These are phyloP conservation scores for Drosophila pectinifera DNA, from an alignment of 1,140 invertebrate genomes.

Conservation along the genomic window DNA sequence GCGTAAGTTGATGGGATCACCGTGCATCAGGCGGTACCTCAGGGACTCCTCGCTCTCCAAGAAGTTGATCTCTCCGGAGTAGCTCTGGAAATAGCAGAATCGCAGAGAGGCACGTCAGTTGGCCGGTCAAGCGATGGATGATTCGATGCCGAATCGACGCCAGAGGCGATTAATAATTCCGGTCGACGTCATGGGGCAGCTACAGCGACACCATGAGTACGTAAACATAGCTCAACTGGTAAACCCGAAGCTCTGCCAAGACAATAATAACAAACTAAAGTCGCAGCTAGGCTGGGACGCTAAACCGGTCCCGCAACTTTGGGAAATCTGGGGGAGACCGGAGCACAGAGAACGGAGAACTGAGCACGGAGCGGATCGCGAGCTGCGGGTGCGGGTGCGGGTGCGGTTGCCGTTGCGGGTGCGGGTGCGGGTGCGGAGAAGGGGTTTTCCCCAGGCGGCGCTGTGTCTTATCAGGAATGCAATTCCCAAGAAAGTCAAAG, in stretches of 20 bases:
- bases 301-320: conserved; percentile 38
- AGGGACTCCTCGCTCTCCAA: conserved; percentile 56
- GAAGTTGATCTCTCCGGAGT: conserved; percentile 47
- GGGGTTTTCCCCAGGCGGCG: conserved; percentile 20
- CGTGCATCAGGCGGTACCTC: conserved; percentile 41
- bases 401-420: no score
- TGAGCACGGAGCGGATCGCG: background rate
- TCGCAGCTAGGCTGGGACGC: conserved; percentile 1
- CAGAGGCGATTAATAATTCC: background rate
- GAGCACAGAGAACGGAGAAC: conserved; percentile 6
- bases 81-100: conserved; percentile 32
- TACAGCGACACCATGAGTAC: conserved; percentile 4
- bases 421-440: background rate
- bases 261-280: conserved; percentile 15
- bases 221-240: conserved; percentile 39
- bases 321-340: conserved; percentile 9
- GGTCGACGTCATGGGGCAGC: conserved; percentile 1
- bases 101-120: background rate
- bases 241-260: conserved; percentile 26
- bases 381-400: background rate
- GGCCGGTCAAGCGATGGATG: conserved; percentile 2
- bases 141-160: background rate
- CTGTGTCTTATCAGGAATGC: conserved; percentile 45
- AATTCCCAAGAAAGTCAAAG: conserved; percentile 30
- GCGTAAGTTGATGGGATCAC: conserved; percentile 56